phyloP scores from a whole-genome alignment of 2,113 vertebrate species.

The Sclerurus mexicanus region DNA sequence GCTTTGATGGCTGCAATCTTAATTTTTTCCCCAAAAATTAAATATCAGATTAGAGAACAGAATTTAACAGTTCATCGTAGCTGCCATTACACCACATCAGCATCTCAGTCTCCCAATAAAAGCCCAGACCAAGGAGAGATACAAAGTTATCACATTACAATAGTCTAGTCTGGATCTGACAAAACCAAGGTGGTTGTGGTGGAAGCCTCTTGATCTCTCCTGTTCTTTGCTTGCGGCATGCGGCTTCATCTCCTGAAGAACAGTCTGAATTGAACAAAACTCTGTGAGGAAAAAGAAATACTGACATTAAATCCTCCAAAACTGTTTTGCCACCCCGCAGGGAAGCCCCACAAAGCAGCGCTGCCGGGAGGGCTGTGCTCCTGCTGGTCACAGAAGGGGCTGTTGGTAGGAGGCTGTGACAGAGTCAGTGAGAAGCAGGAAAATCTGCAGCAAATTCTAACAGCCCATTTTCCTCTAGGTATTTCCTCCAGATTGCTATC shows the following conservation, averaged over 20 bases:
- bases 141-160: neutral
- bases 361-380: neutral
- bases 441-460: neutral
- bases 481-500: neutral
- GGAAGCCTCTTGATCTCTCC: neutral
- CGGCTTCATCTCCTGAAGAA: neutral
- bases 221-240: neutral
- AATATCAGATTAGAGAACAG: neutral
- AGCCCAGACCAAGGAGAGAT: neutral
- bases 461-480: neutral
- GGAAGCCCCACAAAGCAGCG: neutral
- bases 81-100: neutral
- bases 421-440: neutral
- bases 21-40: neutral
- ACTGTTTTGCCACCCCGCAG: neutral
- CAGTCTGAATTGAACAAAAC: neutral
- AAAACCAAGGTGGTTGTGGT: neutral
- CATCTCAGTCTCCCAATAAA: neutral
- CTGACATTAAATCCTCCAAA: neutral
- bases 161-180: constrained; percentile 10
- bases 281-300: neutral
- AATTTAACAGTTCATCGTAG: neutral
- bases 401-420: neutral
- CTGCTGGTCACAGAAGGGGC: neutral
- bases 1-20: neutral